Percentiles rank a stretch among this genome's conserved stretches.
Evolutionary conservation across 2,113 vertebrate genomes (phyloP).

Genomic region (Setophaga kirtlandii): DNA sequence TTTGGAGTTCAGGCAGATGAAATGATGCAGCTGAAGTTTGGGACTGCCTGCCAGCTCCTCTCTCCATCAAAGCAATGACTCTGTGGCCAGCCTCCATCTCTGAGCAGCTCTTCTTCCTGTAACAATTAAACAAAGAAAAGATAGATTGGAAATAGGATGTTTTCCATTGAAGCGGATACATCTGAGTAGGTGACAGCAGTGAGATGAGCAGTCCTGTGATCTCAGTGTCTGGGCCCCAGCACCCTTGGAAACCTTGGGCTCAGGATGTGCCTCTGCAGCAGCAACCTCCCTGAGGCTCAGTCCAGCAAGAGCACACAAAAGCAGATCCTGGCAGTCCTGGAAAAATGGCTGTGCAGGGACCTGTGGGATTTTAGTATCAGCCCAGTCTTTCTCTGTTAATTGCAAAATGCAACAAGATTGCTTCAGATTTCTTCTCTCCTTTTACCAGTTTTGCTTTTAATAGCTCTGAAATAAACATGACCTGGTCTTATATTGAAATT

Average conservation of each 20-base stretch:
- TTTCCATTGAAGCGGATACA: background rate
- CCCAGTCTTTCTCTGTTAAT: background rate
- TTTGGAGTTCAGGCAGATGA: slow-evolving; percentile 6
- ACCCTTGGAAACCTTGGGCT: background rate
- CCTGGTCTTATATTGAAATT: background rate
- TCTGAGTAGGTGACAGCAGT: background rate
- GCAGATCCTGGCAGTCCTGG: background rate
- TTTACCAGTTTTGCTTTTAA: slow-evolving; percentile 8
- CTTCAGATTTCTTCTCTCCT: background rate
- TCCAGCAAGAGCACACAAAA: accelerated
- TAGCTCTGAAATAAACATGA: slow-evolving; percentile 19
- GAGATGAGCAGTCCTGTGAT: background rate
- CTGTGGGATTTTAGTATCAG: background rate
- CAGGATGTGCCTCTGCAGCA: background rate
- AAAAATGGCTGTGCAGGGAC: background rate
- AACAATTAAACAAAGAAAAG: slow-evolving; percentile 39
- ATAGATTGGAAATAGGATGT: slow-evolving; percentile 23
- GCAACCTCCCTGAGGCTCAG: accelerated
- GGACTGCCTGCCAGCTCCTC: background rate
- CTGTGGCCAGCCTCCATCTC: background rate
- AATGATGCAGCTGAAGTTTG: slow-evolving; percentile 33
- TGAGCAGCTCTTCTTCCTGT: slow-evolving; percentile 24
- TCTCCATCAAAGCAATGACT: background rate
- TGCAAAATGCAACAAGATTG: background rate
- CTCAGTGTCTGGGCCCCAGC: background rate